A percentile compares a stretch with the other conserved stretches of the same genome.
Evolutionary conservation across 2,113 vertebrate species (phyloP).

Genomic region (Chionis minor): DNA sequence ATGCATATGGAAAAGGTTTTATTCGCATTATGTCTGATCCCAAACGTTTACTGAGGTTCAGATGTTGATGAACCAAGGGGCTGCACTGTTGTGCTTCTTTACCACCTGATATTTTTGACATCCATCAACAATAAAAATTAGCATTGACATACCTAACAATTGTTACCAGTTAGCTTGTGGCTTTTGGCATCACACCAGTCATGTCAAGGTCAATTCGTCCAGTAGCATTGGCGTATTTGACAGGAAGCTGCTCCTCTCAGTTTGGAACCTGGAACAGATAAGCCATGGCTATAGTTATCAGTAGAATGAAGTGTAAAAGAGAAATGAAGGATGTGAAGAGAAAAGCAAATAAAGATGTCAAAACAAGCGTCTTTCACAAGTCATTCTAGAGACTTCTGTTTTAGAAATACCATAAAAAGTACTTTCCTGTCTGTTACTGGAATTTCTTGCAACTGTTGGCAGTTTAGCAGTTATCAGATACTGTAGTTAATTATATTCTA

Average conservation of each 20-base stretch:
- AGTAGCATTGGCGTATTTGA: slow-evolving; percentile 17
- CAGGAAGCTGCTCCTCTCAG: slow-evolving; percentile 31
- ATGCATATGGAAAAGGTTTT: background rate
- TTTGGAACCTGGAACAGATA: slow-evolving; percentile 43
- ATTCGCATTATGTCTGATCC: background rate
- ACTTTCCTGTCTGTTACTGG: background rate
- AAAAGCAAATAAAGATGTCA: background rate
- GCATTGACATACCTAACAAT: background rate
- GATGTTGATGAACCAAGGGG: background rate
- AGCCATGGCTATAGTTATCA: background rate
- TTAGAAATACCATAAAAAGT: background rate
- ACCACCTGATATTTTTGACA: background rate
- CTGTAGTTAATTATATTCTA: background rate
- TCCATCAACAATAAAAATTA: background rate
- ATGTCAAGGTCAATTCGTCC: slow-evolving; percentile 13
- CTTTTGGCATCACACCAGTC: slow-evolving; percentile 32
- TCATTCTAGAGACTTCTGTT: background rate
- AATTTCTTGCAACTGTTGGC: background rate
- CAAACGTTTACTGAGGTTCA: background rate
- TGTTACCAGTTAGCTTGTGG: background rate
- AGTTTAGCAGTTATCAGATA: background rate
- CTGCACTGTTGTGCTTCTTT: background rate
- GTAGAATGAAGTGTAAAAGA: background rate
- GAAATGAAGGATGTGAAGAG: background rate
- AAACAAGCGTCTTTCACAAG: background rate